A percentile compares a stretch with the other conserved stretches of the same genome.
These are phyloP conservation scores for Deroplatys truncata DNA, from an alignment of 2,888 invertebrate species.

Conservation along the genomic window DNA sequence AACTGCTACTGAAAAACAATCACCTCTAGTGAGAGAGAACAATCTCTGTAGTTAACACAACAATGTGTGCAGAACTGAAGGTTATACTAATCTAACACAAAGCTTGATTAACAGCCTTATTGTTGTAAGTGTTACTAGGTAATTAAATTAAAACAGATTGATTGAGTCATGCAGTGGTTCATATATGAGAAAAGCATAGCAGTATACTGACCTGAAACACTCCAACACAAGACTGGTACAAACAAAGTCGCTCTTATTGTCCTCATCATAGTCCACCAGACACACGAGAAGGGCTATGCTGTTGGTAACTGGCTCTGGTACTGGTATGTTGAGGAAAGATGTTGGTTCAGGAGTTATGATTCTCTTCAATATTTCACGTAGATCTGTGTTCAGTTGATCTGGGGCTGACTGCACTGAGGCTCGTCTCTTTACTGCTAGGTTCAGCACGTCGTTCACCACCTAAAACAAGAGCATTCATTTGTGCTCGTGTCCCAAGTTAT, in stretches of 20 bases:
- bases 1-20: too few species aligned
- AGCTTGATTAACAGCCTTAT: too few species aligned
- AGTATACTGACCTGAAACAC: conserved; percentile 40
- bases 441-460: neutral
- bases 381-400: conserved; percentile 36
- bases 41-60: too few species aligned
- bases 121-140: too few species aligned
- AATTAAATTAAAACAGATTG: too few species aligned
- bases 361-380: conserved; percentile 35
- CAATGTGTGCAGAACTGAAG: too few species aligned
- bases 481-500: neutral
- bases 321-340: conserved; percentile 36
- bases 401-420: neutral
- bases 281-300: conserved; percentile 39
- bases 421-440: neutral
- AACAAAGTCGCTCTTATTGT: conserved; percentile 33
- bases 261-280: conserved; percentile 37
- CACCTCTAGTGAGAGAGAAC: too few species aligned
- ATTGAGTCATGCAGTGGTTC: too few species aligned
- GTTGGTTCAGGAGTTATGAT: conserved; percentile 33
- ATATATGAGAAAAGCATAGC: too few species aligned
- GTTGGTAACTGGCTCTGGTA: conserved; percentile 37
- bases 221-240: conserved; percentile 39
- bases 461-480: neutral
- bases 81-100: too few species aligned